A percentile compares a stretch with the other conserved stretches of the same genome.
These are phyloP conservation scores for Campoplex capitator DNA, from an alignment of 2,888 invertebrate genomes.

Conservation along the genomic window DNA sequence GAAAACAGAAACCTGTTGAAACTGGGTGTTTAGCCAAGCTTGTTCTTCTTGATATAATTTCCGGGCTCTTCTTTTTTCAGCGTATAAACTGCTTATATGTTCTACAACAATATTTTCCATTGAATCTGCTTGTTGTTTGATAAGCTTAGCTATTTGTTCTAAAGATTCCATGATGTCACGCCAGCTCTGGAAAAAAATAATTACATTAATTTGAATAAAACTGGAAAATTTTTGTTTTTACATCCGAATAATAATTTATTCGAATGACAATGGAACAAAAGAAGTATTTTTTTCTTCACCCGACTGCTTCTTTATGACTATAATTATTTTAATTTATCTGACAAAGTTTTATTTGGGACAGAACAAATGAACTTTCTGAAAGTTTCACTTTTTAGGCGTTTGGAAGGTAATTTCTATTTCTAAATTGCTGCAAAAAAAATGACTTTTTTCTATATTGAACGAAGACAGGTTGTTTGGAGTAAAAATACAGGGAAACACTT, in stretches of 20 bases:
- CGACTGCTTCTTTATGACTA: background rate
- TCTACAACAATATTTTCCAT: conserved; percentile 93
- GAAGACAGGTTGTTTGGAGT: background rate
- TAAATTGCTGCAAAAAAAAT: background rate
- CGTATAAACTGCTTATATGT: conserved; percentile 91
- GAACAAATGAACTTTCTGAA: background rate
- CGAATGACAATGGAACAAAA: background rate
- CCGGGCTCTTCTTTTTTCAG: conserved; percentile 94
- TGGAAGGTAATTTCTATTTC: background rate
- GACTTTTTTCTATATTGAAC: background rate
- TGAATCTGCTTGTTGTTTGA: conserved; percentile 94
- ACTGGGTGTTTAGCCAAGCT: conserved; percentile 86
- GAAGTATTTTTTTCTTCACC: background rate
- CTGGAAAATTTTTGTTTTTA: background rate
- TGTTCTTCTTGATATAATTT: conserved; percentile 96
- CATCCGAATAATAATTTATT: background rate
- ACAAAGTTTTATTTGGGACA: background rate
- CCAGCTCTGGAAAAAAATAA: conserved; percentile 87
- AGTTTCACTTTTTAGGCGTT: background rate
- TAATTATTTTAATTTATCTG: background rate
- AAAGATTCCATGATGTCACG: conserved; percentile 95
- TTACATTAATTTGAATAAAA: background rate
- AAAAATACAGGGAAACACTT: background rate
- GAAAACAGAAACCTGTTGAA: conserved; percentile 79
- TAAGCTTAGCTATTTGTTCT: conserved; percentile 93